These are phyloP conservation scores for Sinocyclocheilus maitianheensis DNA, from an alignment of 2,113 vertebrate species.

Conservation along the genomic window DNA sequence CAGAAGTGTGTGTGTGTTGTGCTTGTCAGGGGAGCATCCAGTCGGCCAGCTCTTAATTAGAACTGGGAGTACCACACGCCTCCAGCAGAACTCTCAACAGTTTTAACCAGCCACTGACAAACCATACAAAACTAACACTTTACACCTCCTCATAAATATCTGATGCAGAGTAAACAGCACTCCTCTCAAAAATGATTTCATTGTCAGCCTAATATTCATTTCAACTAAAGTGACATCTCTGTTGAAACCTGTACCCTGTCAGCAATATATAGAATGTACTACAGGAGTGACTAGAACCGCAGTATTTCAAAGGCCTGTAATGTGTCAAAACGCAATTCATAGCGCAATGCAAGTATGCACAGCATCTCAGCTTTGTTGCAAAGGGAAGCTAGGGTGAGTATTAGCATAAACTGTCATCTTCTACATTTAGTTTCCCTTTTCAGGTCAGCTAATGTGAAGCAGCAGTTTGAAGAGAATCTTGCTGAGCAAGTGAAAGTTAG, in stretches of 20 bases:
- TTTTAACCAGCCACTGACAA: conserved; percentile 28
- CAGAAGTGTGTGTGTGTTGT: not conserved
- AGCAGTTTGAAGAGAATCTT: conserved; percentile 5
- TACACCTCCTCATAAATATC: conserved; percentile 19
- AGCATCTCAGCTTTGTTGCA: not conserved
- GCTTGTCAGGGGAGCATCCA: conserved; percentile 23
- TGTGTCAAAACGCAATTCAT: not conserved
- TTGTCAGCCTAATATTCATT: not conserved
- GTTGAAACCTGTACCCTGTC: not conserved
- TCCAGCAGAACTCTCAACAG: conserved; percentile 21
- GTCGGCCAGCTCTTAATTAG: conserved; percentile 33
- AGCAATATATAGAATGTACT: not conserved
- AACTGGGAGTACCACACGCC: conserved; percentile 10
- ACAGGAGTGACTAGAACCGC: not conserved
- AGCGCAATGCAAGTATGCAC: not conserved
- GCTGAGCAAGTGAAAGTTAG: conserved; percentile 15
- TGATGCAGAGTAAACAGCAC: conserved; percentile 6
- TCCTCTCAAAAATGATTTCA: not conserved
- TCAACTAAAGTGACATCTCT: not conserved
- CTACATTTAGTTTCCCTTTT: not conserved
- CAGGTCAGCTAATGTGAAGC: conserved; percentile 4
- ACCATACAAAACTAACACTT: conserved; percentile 29
- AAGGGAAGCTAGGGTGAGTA: not conserved
- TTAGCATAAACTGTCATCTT: conserved; percentile 5
- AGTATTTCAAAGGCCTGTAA: not conserved